Percentiles rank a stretch among this genome's conserved stretches.
Conservation (phyloP, 2,888 invertebrate genomes). For the Slavum lentiscoides region DNA sequence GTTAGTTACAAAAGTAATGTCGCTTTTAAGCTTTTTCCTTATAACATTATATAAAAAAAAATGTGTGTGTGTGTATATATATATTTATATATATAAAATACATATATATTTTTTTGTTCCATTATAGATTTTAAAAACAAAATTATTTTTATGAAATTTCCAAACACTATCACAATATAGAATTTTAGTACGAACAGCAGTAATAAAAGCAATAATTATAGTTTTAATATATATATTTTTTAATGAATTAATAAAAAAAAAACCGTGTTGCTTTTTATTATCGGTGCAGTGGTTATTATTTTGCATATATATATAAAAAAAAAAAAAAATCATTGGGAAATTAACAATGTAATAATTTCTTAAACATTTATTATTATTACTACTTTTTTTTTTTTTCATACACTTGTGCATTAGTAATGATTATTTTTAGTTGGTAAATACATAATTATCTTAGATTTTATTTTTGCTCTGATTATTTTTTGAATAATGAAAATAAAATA, state of each 20-base stretch:
- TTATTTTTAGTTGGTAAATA: slow-evolving; percentile 42
- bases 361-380: background rate
- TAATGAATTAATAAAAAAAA: slow-evolving; percentile 32
- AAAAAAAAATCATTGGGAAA: slow-evolving; percentile 30
- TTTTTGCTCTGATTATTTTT: slow-evolving; percentile 34
- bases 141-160: slow-evolving; percentile 34
- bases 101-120: slow-evolving; percentile 16
- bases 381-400: slow-evolving; percentile 11
- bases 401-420: slow-evolving; percentile 28
- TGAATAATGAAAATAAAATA: slow-evolving; percentile 33
- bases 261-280: slow-evolving; percentile 34
- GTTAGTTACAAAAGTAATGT: slow-evolving; percentile 51
- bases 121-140: background rate
- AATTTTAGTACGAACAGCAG: slow-evolving; percentile 38
- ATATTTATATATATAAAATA: too few relatives aligned
- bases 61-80: background rate
- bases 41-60: slow-evolving; percentile 9
- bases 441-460: slow-evolving; percentile 39
- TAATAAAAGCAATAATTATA: slow-evolving; percentile 43
- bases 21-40: slow-evolving; percentile 51
- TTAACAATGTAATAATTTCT: slow-evolving; percentile 41
- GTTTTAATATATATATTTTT: slow-evolving; percentile 24
- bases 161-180: slow-evolving; percentile 19
- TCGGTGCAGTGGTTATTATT: slow-evolving; percentile 49
- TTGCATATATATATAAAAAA: slow-evolving; percentile 26